phyloP scores from a whole-genome alignment of 1,140 invertebrate genomes.

The Dendroctonus ponderosae region DNA sequence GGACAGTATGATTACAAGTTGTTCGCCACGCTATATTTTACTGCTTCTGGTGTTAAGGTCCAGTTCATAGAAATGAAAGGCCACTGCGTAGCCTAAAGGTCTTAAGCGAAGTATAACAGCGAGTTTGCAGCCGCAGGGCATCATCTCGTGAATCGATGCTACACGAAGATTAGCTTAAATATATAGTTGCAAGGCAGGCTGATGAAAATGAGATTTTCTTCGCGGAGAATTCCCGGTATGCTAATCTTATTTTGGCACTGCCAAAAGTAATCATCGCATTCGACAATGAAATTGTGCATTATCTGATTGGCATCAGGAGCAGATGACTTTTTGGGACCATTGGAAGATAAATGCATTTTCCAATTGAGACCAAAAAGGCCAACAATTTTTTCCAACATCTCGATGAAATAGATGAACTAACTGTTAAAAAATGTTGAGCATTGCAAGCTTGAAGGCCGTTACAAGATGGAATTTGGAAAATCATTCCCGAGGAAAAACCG shows the following conservation, averaged over 20 bases:
- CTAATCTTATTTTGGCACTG: no score
- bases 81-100: conserved; percentile 16
- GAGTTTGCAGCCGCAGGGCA: conserved; percentile 4
- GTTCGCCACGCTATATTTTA: conserved; percentile 21
- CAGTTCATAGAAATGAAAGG: conserved; percentile 32
- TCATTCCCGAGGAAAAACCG: neutral
- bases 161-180: conserved; percentile 27
- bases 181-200: conserved; percentile 5
- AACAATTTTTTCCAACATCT: no score
- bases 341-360: no score
- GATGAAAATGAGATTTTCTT: no score
- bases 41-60: conserved; percentile 35
- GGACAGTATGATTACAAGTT: conserved; percentile 19
- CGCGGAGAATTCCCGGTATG: no score
- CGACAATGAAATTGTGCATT: no score
- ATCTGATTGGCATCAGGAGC: no score
- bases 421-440: neutral
- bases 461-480: neutral
- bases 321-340: no score
- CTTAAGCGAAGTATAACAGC: conserved; percentile 14
- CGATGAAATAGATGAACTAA: neutral
- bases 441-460: neutral
- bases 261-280: no score
- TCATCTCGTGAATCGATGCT: conserved; percentile 20
- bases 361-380: no score